Conservation (phyloP, 2,113 vertebrate genomes). For the Callospermophilus lateralis region DNA sequence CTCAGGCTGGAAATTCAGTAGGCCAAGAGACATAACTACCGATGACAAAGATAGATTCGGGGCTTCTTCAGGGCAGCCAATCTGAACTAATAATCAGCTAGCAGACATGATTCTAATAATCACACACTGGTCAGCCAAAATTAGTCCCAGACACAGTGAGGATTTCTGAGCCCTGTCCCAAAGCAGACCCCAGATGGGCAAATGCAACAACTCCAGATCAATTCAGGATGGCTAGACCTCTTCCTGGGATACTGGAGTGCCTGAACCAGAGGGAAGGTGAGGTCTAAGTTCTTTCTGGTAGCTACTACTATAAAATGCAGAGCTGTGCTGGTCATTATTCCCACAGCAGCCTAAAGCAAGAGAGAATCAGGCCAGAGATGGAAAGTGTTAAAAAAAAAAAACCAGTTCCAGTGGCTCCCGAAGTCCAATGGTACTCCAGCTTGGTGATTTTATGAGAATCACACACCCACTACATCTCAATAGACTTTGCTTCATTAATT, state of each 20-base stretch:
- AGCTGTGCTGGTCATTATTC: background rate
- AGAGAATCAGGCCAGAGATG: background rate
- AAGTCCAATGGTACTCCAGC: background rate
- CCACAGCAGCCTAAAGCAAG: background rate
- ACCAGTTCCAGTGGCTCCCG: background rate
- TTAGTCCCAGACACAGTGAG: background rate
- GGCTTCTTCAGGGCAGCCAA: background rate
- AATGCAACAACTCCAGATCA: background rate
- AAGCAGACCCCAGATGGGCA: background rate
- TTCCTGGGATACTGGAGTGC: background rate
- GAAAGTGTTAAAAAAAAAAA: background rate
- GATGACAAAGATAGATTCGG: background rate
- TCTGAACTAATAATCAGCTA: background rate
- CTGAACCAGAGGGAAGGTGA: background rate
- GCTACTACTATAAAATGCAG: background rate
- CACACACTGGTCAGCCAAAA: background rate
- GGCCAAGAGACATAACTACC: background rate
- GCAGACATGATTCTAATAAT: slow-evolving; percentile 1
- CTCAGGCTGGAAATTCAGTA: background rate
- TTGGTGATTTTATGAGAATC: background rate
- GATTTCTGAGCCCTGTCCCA: background rate
- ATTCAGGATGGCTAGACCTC: background rate
- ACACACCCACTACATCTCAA: background rate
- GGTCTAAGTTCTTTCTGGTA: background rate
- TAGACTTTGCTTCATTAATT: background rate